phyloP scores from a whole-genome alignment of 2,113 vertebrate species.

The Lophochroa leadbeateri region DNA sequence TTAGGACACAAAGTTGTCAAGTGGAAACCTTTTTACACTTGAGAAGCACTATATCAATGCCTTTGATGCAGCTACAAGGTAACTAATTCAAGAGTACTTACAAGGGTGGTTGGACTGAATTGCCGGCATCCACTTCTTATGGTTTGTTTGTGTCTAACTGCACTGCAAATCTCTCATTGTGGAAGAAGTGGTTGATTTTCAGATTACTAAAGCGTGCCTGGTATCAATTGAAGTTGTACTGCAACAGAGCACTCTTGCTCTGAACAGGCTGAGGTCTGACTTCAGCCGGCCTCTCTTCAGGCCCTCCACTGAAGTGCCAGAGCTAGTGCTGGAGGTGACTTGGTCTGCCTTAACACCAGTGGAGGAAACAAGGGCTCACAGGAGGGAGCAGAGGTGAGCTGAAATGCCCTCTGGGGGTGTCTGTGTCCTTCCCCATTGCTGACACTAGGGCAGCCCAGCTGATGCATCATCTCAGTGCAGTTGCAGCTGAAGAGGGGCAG shows the following conservation, averaged over 20 bases:
- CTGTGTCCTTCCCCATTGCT: background rate
- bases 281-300: background rate
- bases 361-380: background rate
- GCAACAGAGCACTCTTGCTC: background rate
- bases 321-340: background rate
- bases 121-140: background rate
- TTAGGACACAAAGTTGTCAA: background rate
- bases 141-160: background rate
- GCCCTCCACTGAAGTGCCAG: background rate
- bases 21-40: background rate
- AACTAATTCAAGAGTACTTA: rapidly evolving
- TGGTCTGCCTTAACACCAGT: background rate
- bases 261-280: background rate
- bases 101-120: background rate
- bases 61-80: background rate
- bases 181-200: slow-evolving; percentile 12
- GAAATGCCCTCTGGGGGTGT: background rate
- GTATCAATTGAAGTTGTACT: background rate
- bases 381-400: background rate
- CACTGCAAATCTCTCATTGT: background rate
- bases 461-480: background rate
- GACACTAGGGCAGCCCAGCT: background rate
- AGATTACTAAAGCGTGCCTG: background rate
- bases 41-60: background rate
- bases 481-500: background rate